phyloP scores from a whole-genome alignment of 2,113 vertebrate species.

The Indicator maculatus region DNA sequence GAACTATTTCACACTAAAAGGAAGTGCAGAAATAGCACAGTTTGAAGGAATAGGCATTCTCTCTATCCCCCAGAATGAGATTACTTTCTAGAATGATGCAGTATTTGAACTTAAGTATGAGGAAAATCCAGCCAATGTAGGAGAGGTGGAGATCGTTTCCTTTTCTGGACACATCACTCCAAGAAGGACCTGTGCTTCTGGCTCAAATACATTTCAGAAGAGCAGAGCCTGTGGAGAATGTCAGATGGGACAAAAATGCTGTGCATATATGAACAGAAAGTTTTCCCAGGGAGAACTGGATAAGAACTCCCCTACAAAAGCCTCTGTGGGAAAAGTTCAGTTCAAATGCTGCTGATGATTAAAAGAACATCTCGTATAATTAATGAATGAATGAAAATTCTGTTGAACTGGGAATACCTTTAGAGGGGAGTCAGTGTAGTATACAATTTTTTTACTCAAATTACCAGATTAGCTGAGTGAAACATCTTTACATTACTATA shows the following conservation, averaged over 20 bases:
- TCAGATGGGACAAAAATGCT: background rate
- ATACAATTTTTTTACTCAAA: background rate
- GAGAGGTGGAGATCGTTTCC: background rate
- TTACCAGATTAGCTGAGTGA: background rate
- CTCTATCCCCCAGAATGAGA: background rate
- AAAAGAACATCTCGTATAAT: background rate
- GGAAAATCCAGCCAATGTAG: background rate
- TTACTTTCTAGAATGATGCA: background rate
- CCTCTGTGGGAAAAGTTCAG: background rate
- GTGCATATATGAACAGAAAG: background rate
- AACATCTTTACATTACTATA: background rate
- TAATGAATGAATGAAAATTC: background rate
- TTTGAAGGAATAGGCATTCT: background rate
- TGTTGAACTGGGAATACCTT: background rate
- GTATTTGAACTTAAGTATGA: background rate
- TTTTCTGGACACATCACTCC: background rate
- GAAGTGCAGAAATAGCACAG: background rate
- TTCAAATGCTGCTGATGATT: background rate
- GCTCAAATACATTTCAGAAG: background rate
- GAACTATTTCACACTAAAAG: background rate
- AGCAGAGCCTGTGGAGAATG: background rate
- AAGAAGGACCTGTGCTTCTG: background rate
- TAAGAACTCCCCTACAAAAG: background rate
- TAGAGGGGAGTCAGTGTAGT: background rate
- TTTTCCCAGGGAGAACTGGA: background rate